Evolutionary conservation across 2,888 invertebrate genomes (phyloP), one percentile per base, ranked within the genome.

Genomic region (Chloroclystis v-ata): DNA sequence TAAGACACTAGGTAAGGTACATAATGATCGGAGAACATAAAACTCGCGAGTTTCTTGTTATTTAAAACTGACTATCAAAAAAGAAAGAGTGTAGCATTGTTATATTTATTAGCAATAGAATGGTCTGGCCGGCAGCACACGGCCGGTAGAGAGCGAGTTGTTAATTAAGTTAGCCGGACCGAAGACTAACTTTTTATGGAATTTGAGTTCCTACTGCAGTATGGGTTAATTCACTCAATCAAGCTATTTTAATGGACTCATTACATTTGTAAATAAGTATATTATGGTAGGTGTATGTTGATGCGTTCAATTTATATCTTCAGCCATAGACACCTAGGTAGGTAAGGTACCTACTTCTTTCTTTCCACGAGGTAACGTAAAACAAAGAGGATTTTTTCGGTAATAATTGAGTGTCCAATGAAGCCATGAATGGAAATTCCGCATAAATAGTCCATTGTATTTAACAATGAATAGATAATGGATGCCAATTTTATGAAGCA

Each of bases 101-200:
- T 40, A 48, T 54, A 52, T 49, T 52, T 54, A 47, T 49, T 48
- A 46, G 43, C 48, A 37, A 53, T 53, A 51, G 51, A 52, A 54
- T 52, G 54, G 54, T 52, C 9, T 37, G 11, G 28, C 41, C 41
- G 11, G 44, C 32, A 2, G 49, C 39, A 46, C n/a, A 24, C 20
- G 10, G 14, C 10, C 12, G 20, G 32, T 29, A 49, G 52, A 44
- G 42, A 8, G 41, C 50, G 37, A 52, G 47, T 52, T 52, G 48
- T 53, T 56, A 59, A 56, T 56, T 53, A 47, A 54, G 56, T 56
- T 53, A 53, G 47, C 41, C 44, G 40, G 49, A 49, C 52, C 52
- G 43, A 46, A 48, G 57, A 41, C 48, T 43, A 55, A 59, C 56
- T 59, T 59, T 58, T 59, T 54, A 56, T 47, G 40, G 56, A 54